Percentiles rank a stretch among this genome's conserved stretches.
phyloP scores from a whole-genome alignment of 23 tunicate genomes.

The Ciona savignyi region DNA sequence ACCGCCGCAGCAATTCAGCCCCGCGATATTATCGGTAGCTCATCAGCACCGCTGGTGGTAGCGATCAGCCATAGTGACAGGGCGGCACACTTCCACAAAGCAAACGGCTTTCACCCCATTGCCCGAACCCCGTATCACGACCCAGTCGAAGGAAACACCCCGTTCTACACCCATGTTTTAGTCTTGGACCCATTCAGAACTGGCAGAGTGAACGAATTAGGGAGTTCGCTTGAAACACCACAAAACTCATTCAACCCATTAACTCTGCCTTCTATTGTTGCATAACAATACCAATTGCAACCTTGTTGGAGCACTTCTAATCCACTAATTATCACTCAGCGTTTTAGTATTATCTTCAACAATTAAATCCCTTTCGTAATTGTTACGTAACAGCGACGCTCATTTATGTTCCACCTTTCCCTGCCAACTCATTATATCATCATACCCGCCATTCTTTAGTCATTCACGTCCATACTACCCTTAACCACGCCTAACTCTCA shows the following conservation, averaged over 20 bases:
- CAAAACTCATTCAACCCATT: no score
- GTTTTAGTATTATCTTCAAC: not conserved
- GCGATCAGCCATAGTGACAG: slow-evolving; percentile 62
- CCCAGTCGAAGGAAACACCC: slow-evolving; percentile 22
- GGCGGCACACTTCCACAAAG: slow-evolving; percentile 48
- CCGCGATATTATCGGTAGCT: not conserved
- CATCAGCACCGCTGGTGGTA: slow-evolving; percentile 41
- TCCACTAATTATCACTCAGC: not conserved
- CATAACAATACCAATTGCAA: not conserved
- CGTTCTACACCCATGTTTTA: slow-evolving; percentile 44
- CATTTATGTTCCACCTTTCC: no score
- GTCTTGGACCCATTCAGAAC: slow-evolving; percentile 54
- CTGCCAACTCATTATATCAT: no score
- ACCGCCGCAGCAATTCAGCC: not conserved
- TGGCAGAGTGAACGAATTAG: slow-evolving; percentile 19
- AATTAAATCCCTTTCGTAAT: not conserved
- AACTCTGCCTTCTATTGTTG: not conserved
- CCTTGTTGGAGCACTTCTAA: not conserved
- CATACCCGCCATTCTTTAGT: no score
- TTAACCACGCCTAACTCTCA: no score
- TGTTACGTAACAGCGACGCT: no score
- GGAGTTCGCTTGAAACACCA: not conserved
- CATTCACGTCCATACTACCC: no score
- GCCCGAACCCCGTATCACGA: slow-evolving; percentile 30
- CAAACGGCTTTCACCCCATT: slow-evolving; percentile 51